A percentile compares a stretch with the other conserved stretches of the same genome.
phyloP scores from a whole-genome alignment of 2,113 vertebrate species.

The Orcinus orca region DNA sequence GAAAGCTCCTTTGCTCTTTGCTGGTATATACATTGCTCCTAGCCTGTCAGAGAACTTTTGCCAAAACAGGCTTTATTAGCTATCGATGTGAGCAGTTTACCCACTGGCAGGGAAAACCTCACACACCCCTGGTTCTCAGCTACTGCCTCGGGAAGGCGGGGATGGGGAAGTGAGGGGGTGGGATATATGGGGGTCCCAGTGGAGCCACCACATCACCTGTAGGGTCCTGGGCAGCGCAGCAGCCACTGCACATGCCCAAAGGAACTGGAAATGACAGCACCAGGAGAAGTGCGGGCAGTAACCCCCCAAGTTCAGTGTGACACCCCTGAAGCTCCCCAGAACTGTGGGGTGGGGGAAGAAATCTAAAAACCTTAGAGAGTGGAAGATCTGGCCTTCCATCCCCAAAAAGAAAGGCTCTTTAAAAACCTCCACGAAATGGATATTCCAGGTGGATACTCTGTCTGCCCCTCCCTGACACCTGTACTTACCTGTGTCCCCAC shows the following conservation, averaged over 20 bases:
- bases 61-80: not conserved
- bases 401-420: not conserved
- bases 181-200: rapidly evolving
- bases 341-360: not conserved
- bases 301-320: rapidly evolving
- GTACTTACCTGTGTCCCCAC: not conserved
- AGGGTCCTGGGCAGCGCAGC: not conserved
- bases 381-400: not conserved
- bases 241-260: too few species aligned
- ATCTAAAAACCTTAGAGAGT: not conserved
- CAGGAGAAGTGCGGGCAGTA: not conserved
- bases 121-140: rapidly evolving
- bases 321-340: not conserved
- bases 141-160: not conserved
- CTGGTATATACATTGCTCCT: not conserved
- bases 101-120: not conserved
- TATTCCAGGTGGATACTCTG: not conserved
- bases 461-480: not conserved
- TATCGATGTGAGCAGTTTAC: not conserved
- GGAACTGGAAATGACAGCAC: rapidly evolving
- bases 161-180: rapidly evolving
- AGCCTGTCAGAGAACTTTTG: not conserved
- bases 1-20: not conserved
- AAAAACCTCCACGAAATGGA: not conserved
- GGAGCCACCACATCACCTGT: rapidly evolving